Conservation (phyloP, 2,113 vertebrate genomes). For the Indri indri region DNA sequence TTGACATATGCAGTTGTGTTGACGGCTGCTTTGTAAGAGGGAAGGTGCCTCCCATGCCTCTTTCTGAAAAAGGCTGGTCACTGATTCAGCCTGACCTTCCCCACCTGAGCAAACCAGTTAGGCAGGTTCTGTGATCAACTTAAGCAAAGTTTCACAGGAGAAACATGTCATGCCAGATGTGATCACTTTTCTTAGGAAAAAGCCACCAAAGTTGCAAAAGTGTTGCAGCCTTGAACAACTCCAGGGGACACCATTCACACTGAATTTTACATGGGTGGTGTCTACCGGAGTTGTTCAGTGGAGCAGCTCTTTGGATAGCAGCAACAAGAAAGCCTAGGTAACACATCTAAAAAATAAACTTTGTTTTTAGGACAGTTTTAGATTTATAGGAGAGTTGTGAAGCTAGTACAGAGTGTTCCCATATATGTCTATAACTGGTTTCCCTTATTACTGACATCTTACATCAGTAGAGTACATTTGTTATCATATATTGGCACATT, state of each 20-base stretch:
- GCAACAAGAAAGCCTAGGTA: background rate
- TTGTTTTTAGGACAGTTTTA: background rate
- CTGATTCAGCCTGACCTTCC: background rate
- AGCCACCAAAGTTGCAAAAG: background rate
- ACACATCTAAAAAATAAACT: background rate
- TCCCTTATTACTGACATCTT: background rate
- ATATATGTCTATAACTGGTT: background rate
- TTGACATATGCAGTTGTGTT: background rate
- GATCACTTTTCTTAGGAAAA: conserved; percentile 24
- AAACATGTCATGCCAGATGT: background rate
- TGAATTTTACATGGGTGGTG: background rate
- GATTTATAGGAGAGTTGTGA: background rate
- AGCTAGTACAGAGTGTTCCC: background rate
- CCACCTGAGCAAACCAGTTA: background rate
- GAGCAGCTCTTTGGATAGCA: background rate
- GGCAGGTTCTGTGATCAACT: background rate
- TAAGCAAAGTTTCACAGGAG: background rate
- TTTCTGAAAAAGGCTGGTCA: background rate
- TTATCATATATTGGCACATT: background rate
- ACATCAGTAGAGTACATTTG: background rate
- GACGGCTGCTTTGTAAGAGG: background rate
- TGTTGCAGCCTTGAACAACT: background rate
- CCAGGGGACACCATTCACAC: background rate
- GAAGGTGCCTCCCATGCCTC: background rate
- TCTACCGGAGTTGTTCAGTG: background rate